Evolutionary conservation across 2,888 invertebrate species (phyloP), one percentile per base, ranked within the genome.

Genomic region (Rambutsinella grinnellia): DNA sequence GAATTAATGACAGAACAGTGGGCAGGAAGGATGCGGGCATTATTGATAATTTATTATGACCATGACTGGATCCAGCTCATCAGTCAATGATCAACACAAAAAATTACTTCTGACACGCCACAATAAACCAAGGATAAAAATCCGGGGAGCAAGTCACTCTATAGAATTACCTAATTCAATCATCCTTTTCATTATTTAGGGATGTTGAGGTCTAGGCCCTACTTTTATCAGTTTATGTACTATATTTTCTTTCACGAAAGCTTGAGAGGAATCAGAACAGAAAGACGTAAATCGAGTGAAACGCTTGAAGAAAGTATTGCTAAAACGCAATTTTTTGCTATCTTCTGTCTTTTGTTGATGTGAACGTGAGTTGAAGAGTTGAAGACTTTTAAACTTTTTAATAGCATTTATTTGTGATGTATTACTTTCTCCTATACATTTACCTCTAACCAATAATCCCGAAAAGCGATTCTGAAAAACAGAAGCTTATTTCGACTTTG

Each of bases 71-170:
- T 49, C 3, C 3, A n/a, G n/a, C 53, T 8, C 74, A 74, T 61
- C 60, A 66, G 53, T 36, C 36, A 36, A 36, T 53, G 66, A 62
- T 26, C 56, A 62, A 13, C 13, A 36, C 5, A 68, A 75, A 61
- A 75, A 71, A 71, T 56, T 67, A 57, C 66, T 75, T 75, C 61
- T 62, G 75, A 75, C 75, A 75, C 62, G 74, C 67, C 66, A 75
- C 60, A 75, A 62, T 75, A 68, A 68, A 54, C 68, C 68, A 67
- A 75, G 36, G 13, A 36, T 8, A 36, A 44, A 68, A 71, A 65
- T 65, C 53, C 49, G 17, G 26, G 21, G 54, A 53, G 17, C 15
- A 46, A 36, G 13, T 36, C 36, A 36, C 36, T 36, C 36, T 8
- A 36, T 13, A 36, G 74, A 74, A 66, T 61, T 74, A 66, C 66